Evolutionary conservation across 2,888 invertebrate genomes (phyloP), one percentile per base, ranked within the genome.

Genomic region (Drosophila flavopinicola): DNA sequence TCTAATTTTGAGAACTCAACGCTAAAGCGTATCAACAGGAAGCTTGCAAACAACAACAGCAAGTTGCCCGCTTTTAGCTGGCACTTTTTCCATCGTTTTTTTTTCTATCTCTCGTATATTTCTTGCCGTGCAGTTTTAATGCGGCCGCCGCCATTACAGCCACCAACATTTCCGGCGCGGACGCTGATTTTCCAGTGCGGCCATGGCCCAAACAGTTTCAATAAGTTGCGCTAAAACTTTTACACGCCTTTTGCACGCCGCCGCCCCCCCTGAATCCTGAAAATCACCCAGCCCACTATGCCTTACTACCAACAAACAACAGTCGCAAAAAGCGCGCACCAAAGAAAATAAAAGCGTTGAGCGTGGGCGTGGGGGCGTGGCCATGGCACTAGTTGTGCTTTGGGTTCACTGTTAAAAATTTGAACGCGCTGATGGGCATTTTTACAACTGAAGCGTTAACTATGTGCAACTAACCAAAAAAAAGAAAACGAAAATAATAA

Each of bases 361-460:
- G 51, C 41, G 59, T 38, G 48, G 73, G 44, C 37, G 73, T 44
- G 29, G 45, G 53, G 51, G 33, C 38, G 59, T 47, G 48, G 61
- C 53, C 20, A 17, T 23, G 38, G 17, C 32, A 25, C 29, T 58
- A 51, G 58, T 52, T 54, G 29, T 41, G 41, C 15, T 37, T 30
- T 20, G 20, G 38, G 44, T 20, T 30, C 29, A 54, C 75, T 74
- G 79, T 71, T 82, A 54, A 82, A 85, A 85, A 76, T 85, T 78
- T 85, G 69, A 85, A 66, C 85, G 74, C 74, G 74, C 75, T 67
- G 79, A 72, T 78, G 86, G 84, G 77, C 84, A 84, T 79, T 83
- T 83, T 75, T 75, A 84, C 84, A 79, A 75, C 77, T 77, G 86
- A 79, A 85, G 80, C 86, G 84, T 85, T 84, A 83, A 85, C 83